Evolutionary conservation across 2,113 vertebrate species (phyloP).

Genomic region (Strix uralensis): DNA sequence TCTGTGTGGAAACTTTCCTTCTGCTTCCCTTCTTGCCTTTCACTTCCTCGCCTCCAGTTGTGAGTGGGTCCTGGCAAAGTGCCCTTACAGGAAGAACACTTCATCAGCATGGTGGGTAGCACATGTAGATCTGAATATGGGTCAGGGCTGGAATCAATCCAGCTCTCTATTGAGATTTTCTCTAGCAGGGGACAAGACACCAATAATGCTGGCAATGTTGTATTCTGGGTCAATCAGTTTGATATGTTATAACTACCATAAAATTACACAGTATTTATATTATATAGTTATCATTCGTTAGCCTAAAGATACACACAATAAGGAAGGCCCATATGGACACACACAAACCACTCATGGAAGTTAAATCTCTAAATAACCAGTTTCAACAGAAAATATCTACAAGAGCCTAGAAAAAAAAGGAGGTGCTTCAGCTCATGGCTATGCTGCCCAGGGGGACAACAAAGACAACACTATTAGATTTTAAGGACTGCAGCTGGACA

Average conservation of each 20-base stretch:
- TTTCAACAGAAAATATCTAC: background rate
- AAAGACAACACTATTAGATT: background rate
- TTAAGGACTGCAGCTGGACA: background rate
- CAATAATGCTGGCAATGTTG: background rate
- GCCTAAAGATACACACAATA: background rate
- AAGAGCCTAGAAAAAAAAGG: background rate
- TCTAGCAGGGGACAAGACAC: background rate
- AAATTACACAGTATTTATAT: background rate
- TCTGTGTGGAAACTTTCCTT: background rate
- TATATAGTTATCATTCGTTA: background rate
- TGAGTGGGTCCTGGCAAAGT: background rate
- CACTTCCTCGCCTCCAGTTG: background rate
- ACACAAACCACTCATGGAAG: background rate
- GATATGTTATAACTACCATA: background rate
- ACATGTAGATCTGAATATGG: background rate
- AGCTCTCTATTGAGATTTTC: background rate
- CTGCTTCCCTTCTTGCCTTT: conserved; percentile 39
- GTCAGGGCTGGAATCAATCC: background rate
- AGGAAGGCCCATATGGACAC: background rate
- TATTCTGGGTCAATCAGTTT: background rate
- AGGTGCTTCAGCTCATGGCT: background rate
- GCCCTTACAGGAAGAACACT: background rate
- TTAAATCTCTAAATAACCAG: background rate
- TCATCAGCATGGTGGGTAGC: background rate
- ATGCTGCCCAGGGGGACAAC: background rate